Evolutionary conservation across 1,140 invertebrate genomes (phyloP).

Genomic region (Parapsyche elsis): DNA sequence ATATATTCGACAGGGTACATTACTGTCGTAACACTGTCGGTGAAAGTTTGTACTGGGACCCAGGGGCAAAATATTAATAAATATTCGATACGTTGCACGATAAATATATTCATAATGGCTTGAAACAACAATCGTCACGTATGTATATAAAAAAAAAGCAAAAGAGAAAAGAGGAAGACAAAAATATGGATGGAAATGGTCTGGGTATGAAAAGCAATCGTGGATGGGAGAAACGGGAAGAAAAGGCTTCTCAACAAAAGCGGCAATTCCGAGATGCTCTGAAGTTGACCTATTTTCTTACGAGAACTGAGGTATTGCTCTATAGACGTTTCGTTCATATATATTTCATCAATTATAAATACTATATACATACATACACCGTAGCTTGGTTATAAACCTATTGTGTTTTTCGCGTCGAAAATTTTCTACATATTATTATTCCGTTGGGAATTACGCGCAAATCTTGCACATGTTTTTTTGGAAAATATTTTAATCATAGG

Average conservation of each 20-base stretch:
- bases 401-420: too few relatives aligned
- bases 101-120: constrained; percentile 16
- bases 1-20: too few relatives aligned
- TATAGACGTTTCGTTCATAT: constrained; percentile 16
- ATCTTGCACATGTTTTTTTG: too few relatives aligned
- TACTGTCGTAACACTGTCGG: too few relatives aligned
- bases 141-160: constrained; percentile 2
- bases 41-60: too few relatives aligned
- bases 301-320: constrained; percentile 35
- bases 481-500: neutral
- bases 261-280: constrained; percentile 39
- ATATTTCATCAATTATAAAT: constrained; percentile 27
- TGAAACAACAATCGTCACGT: constrained; percentile 16
- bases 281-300: constrained; percentile 42
- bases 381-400: too few relatives aligned
- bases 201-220: constrained; percentile 43
- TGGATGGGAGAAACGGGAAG: constrained; percentile 24
- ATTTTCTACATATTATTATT: too few relatives aligned
- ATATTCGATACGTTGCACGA: neutral
- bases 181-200: constrained; percentile 26
- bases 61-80: too few relatives aligned
- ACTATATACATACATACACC: neutral
- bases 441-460: too few relatives aligned
- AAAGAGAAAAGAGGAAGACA: neutral
- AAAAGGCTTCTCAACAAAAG: constrained; percentile 40